These are phyloP conservation scores for Brachionus rotundiformis DNA, from an alignment of 1,140 invertebrate genomes.

Conservation along the genomic window DNA sequence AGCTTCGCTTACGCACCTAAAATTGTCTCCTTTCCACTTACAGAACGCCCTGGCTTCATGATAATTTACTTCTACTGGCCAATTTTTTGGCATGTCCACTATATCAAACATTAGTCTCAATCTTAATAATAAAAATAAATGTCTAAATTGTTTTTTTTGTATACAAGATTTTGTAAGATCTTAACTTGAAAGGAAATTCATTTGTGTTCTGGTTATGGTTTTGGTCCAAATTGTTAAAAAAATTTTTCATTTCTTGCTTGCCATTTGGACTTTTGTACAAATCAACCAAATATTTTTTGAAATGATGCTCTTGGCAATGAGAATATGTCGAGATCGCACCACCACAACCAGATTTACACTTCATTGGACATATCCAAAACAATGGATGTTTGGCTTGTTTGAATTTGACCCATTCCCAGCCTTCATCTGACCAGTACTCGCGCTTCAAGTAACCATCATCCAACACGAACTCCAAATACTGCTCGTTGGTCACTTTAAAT, in stretches of 20 bases:
- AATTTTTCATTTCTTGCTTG: background rate
- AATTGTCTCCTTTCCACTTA: conserved; percentile 60
- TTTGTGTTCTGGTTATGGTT: background rate
- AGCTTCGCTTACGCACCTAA: conserved; percentile 59
- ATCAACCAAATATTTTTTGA: background rate
- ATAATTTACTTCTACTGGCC: conserved; percentile 63
- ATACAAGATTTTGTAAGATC: background rate
- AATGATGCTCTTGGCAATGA: conserved; percentile 52
- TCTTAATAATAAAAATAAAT: conserved; percentile 54
- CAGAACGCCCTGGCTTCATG: conserved; percentile 63
- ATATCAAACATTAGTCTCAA: conserved; percentile 62
- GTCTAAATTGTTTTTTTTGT: background rate
- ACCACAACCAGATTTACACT: conserved; percentile 62
- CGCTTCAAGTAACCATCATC: conserved; percentile 59
- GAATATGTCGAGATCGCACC: conserved; percentile 55
- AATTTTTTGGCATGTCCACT: conserved; percentile 60
- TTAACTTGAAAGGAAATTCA: conserved; percentile 49
- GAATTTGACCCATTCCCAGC: conserved; percentile 60
- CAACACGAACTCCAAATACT: conserved; percentile 61
- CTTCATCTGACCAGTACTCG: conserved; percentile 60
- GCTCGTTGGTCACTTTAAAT: conserved; percentile 59
- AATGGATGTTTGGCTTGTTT: conserved; percentile 59
- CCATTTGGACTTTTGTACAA: background rate
- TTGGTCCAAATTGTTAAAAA: background rate
- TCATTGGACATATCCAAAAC: conserved; percentile 61